These are phyloP conservation scores for Pungitius pungitius DNA, from an alignment of 2,113 vertebrate genomes.

Conservation along the genomic window DNA sequence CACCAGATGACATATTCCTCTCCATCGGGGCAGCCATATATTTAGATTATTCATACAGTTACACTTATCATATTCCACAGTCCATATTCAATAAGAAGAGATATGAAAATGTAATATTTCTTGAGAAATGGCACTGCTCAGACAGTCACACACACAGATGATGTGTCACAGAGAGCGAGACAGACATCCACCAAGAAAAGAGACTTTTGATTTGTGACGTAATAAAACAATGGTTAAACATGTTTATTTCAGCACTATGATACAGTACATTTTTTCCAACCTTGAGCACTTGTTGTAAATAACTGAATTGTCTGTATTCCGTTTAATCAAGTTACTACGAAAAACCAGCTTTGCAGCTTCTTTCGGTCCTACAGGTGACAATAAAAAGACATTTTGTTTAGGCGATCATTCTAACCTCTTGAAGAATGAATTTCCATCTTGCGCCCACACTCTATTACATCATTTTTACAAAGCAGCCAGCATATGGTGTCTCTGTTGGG, in stretches of 20 bases:
- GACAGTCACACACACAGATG: background rate
- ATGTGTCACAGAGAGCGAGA: background rate
- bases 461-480: constrained; percentile 45
- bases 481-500: constrained; percentile 45
- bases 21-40: constrained; percentile 6
- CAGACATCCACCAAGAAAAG: background rate
- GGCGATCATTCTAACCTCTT: constrained; percentile 35
- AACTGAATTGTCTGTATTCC: background rate
- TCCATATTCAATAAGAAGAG: constrained; percentile 19
- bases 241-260: background rate
- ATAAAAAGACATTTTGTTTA: constrained; percentile 17
- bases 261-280: background rate
- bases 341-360: background rate
- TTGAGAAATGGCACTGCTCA: constrained; percentile 22
- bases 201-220: background rate
- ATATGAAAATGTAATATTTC: constrained; percentile 34
- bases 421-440: constrained; percentile 50
- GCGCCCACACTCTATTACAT: constrained; percentile 21
- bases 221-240: background rate
- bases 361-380: constrained; percentile 8
- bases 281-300: background rate
- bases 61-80: constrained; percentile 18
- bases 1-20: constrained; percentile 15
- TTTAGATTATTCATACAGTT: constrained; percentile 33
- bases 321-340: background rate